phyloP scores from a whole-genome alignment of 1,140 invertebrate species.

The Tachypleus tridentatus region DNA sequence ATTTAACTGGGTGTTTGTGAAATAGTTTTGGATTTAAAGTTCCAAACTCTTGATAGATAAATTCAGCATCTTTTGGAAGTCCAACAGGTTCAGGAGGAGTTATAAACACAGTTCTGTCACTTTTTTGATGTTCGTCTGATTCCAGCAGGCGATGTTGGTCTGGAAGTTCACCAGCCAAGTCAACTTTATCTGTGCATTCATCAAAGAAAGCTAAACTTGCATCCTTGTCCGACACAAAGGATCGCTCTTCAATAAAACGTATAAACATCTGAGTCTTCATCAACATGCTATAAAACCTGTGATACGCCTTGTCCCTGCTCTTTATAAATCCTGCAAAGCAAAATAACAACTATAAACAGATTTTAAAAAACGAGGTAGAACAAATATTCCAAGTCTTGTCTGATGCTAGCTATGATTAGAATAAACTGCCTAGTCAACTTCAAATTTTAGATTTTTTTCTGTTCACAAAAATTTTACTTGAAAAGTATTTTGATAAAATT shows the following conservation, averaged over 20 bases:
- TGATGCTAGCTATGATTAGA: too few relatives aligned
- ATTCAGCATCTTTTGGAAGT: constrained; percentile 22
- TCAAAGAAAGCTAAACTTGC: constrained; percentile 90
- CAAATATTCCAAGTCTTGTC: too few relatives aligned
- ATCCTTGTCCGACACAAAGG: constrained; percentile 95
- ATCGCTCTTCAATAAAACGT: constrained; percentile 95
- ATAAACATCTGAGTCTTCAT: constrained; percentile 96
- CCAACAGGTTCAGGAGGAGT: constrained; percentile 71
- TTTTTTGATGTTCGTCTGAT: constrained; percentile 55
- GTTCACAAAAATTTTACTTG: too few relatives aligned
- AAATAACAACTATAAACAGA: constrained; percentile 6
- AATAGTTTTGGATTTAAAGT: constrained; percentile 44
- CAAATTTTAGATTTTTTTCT: too few relatives aligned
- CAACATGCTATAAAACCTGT: constrained; percentile 79
- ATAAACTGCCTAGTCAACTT: too few relatives aligned
- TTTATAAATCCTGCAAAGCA: constrained; percentile 42
- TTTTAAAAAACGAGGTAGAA: too few relatives aligned
- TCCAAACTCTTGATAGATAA: constrained; percentile 38
- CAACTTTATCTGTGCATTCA: constrained; percentile 76
- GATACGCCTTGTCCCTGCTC: constrained; percentile 62
- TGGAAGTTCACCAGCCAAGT: constrained; percentile 34
- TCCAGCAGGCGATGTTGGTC: constrained; percentile 53
- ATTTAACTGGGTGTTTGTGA: constrained; percentile 28
- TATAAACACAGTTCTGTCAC: constrained; percentile 89
- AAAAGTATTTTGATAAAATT: too few relatives aligned